Evolutionary conservation across 2,888 invertebrate species (phyloP).

Genomic region (Oithona nana): DNA sequence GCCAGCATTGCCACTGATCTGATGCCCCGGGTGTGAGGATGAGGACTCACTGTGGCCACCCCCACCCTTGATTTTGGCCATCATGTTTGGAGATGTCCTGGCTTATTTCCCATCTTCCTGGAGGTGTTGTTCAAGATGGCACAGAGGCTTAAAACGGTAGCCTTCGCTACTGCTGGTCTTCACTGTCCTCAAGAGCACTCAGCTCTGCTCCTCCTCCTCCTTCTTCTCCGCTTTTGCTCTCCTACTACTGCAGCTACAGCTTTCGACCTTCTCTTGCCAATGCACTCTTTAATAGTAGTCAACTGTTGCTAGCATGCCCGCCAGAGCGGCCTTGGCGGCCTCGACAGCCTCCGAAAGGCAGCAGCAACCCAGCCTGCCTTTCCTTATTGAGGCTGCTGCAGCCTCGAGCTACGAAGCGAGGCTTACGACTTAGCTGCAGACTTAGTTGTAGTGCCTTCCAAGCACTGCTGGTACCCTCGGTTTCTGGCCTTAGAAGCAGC

Average conservation of each 20-base stretch:
- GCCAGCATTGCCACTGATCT: too few species aligned
- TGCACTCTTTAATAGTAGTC: background rate
- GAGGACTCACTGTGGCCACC: conserved; percentile 17
- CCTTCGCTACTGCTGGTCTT: conserved; percentile 1
- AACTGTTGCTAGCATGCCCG: background rate
- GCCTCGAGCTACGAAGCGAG: too few species aligned
- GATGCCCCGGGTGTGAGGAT: too few species aligned
- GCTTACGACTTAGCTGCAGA: too few species aligned
- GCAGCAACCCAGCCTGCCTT: too few species aligned
- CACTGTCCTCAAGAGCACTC: conserved; percentile 10
- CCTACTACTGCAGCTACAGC: background rate
- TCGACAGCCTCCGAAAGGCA: too few species aligned
- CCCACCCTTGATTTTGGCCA: background rate
- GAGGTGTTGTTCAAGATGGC: background rate
- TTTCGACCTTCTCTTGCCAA: background rate
- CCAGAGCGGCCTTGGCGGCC: background rate
- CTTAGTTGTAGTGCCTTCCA: too few species aligned
- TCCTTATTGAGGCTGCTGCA: too few species aligned
- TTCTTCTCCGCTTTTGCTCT: background rate
- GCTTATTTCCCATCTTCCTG: too few species aligned
- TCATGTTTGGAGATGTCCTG: too few species aligned
- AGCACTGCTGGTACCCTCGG: too few species aligned
- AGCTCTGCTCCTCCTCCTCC: background rate
- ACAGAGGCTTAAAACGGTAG: background rate
- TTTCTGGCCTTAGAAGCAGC: too few species aligned